Conservation (phyloP, 2,113 vertebrate species). For the Vulpes lagopus region DNA sequence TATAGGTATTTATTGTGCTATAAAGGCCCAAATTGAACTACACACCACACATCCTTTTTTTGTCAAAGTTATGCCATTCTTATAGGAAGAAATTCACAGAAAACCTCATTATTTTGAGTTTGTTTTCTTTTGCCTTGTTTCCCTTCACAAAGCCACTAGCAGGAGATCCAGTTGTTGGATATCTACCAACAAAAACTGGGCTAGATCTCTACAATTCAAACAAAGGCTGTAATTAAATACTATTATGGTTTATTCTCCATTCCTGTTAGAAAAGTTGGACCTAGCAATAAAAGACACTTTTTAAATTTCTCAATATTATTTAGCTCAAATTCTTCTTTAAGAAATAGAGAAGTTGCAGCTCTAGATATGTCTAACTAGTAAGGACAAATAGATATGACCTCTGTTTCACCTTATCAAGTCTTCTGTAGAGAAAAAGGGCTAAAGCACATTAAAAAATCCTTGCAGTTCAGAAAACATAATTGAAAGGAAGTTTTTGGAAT, state of each 20-base stretch:
- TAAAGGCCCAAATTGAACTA: neutral
- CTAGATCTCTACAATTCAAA: neutral
- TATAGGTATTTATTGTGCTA: neutral
- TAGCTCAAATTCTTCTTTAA: neutral
- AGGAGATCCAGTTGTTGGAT: neutral
- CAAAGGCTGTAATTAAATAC: neutral
- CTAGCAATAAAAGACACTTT: neutral
- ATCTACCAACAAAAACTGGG: neutral
- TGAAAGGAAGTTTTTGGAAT: constrained; percentile 19
- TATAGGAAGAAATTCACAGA: neutral
- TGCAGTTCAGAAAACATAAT: constrained; percentile 15
- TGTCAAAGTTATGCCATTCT: neutral
- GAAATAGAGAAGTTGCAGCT: neutral
- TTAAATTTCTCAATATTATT: neutral
- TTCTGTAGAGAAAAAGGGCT: neutral
- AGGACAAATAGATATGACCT: neutral
- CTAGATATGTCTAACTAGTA: neutral
- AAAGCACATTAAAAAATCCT: neutral
- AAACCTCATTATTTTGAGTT: neutral
- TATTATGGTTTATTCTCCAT: neutral
- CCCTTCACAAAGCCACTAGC: neutral
- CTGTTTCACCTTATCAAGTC: neutral
- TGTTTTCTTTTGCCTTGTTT: neutral
- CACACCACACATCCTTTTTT: neutral
- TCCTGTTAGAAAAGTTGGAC: neutral